Evolutionary conservation across 37 sponge, comb jelly and placozoan species (phyloP).

Genomic region (Aphrocallistes beatrix): DNA sequence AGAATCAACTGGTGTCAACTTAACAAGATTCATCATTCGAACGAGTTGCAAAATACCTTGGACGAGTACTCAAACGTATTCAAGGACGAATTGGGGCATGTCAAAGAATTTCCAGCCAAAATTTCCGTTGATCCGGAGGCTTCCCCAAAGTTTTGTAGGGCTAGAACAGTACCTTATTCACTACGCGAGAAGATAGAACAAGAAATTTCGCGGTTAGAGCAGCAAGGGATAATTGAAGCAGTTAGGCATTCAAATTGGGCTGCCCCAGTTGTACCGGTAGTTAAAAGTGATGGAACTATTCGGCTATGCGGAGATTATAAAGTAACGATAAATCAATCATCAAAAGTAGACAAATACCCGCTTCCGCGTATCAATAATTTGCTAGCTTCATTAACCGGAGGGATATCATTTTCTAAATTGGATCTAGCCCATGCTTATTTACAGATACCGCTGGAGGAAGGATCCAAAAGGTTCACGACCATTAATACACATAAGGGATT

Average conservation of each 20-base stretch:
- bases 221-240: background rate
- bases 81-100: background rate
- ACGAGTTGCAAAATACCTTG: background rate
- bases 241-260: background rate
- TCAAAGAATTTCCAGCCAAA: background rate
- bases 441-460: background rate
- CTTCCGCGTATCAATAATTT: background rate
- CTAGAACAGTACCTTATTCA: background rate
- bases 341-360: background rate
- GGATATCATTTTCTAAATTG: background rate
- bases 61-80: background rate
- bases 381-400: no score
- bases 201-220: background rate
- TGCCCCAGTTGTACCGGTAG: no score
- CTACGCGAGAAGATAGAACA: background rate
- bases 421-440: background rate
- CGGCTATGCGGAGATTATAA: background rate
- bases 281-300: background rate
- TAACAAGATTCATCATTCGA: background rate
- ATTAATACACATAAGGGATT: background rate
- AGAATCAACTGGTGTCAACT: constrained; percentile 26
- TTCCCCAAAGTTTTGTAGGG: background rate
- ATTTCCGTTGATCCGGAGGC: background rate
- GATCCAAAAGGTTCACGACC: background rate
- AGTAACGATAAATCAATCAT: background rate